Evolutionary conservation across 2,113 vertebrate species (phyloP), one percentile per base, ranked within the genome.

Genomic region (Casuarius casuarius): DNA sequence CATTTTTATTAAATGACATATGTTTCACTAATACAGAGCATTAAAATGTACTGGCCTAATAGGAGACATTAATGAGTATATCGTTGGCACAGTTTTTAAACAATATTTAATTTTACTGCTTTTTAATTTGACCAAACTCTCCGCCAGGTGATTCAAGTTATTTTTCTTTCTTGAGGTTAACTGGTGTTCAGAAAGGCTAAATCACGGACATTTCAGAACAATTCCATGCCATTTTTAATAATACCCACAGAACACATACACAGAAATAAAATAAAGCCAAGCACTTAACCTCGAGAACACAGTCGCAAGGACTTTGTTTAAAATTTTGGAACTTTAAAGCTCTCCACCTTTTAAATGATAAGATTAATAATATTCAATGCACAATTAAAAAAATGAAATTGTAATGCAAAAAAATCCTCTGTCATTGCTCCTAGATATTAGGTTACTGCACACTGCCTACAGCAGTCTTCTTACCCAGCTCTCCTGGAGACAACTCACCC

Each of bases 1-100:
- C 92, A 74, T 95, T 96, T 94, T 94, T 96, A 97, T 95, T 91
- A 97, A 95, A 96, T 95, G 91, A 95, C 89, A 94, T n/a, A 76
- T 71, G 65, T 88, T 95, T 93, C 68, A 70, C 78, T 93, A 96
- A 89, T 82, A 90, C 1, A 9, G 40, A 72, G 83, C 40, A 95
- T 89, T 95, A 93, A 97, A 97, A 90, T 0, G 7, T 70, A 95
- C 61, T 92, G 79, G 75, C 49, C 79, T 96, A 95, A 79, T 92
- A 95, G 93, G 85, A 93, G 94, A 86, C 49, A 91, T 94, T 96
- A 95, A 87, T 93, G 90, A 95, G 58, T 81, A 49, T 89, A 96
- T 89, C 0, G 0, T 12, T 94, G 95, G 87, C 58, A 87, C 4
- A 0, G 7, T n/a, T 80, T 95, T 95, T 82, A 90, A 97, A 96